Evolutionary conservation across 2,113 vertebrate genomes (phyloP).

Genomic region (Bungarus multicinctus): DNA sequence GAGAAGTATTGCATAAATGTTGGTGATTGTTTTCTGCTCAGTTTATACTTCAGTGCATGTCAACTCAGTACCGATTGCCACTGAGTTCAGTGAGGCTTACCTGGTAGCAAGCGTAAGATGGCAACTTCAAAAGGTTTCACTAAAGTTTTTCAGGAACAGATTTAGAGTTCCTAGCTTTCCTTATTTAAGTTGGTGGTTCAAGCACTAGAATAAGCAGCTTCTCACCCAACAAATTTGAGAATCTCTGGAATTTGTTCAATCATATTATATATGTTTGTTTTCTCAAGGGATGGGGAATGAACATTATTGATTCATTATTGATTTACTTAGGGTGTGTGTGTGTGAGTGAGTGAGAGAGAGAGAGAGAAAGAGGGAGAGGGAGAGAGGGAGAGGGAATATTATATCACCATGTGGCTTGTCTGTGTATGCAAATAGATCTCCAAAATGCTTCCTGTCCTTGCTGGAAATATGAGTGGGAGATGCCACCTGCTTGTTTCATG

Average conservation of each 20-base stretch:
- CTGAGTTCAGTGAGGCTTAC: neutral
- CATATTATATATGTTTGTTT: neutral
- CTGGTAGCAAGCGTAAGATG: neutral
- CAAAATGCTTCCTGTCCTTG: neutral
- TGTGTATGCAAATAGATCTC: neutral
- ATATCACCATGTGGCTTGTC: neutral
- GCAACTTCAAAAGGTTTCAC: neutral
- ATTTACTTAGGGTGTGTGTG: neutral
- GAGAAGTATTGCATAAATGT: neutral
- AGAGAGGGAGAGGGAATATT: too few relatives aligned
- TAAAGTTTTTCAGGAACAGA: neutral
- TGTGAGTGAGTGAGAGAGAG: neutral
- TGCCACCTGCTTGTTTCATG: neutral
- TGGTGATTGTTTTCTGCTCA: neutral
- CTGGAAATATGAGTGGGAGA: neutral
- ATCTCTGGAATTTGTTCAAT: neutral
- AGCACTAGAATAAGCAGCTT: neutral
- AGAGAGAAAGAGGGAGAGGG: neutral
- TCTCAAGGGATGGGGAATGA: neutral
- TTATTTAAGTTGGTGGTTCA: neutral
- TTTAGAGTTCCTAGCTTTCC: neutral
- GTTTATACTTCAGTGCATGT: neutral
- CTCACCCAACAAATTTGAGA: neutral
- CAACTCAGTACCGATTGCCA: neutral
- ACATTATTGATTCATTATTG: neutral